Evolutionary conservation across 2,888 invertebrate species (phyloP), one percentile per base, ranked within the genome.

Genomic region (Aspidiotus destructor): DNA sequence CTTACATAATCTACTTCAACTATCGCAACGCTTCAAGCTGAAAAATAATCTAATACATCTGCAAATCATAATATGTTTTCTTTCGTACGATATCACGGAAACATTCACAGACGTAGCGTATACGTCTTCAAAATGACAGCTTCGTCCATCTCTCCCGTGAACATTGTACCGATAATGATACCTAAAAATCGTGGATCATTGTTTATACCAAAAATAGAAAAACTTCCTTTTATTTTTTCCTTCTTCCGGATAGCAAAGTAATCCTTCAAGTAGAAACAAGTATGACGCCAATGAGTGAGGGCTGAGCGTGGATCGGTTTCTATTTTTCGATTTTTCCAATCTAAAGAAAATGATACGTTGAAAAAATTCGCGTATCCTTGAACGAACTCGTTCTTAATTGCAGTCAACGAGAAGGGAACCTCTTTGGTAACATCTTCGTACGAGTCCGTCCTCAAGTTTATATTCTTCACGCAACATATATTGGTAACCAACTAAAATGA

Each of bases 171-270:
- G 9, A 67, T 7, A 41, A 67, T 9, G 15, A 67, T 42, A 40
- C 67, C 67, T 10, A 67, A 67, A 28, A 67, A 60, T 52, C 67
- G 7, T 6, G 9, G 11, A 40, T 67, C 67, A 13, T 60, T 48
- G 8, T 58, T 48, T 1, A 58, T 15, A 40, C 57, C n/a, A 28
- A 67, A 67, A 28, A 67, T 42, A n/a, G 58, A 16, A 28, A 67
- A 11, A 15, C 44, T 60, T 1, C 67, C 67, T 1, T 42, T 28
- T 0, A 67, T 28, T 17, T 67, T 42, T 11, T 67, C 67, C 58
- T 67, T 67, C 15, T 67, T 67, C 48, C 44, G 41, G 10, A 67
- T 40, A 8, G 44, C 60, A 8, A 67, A n/a, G 28, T 67, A 67
- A n/a, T 67, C 67, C 15, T 67, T 67, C 8, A 67, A 17, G 16